Base-by-base conservation (phyloP, 2,797 vertebrate genomes). In the Alfaro cultratus region DNA sequence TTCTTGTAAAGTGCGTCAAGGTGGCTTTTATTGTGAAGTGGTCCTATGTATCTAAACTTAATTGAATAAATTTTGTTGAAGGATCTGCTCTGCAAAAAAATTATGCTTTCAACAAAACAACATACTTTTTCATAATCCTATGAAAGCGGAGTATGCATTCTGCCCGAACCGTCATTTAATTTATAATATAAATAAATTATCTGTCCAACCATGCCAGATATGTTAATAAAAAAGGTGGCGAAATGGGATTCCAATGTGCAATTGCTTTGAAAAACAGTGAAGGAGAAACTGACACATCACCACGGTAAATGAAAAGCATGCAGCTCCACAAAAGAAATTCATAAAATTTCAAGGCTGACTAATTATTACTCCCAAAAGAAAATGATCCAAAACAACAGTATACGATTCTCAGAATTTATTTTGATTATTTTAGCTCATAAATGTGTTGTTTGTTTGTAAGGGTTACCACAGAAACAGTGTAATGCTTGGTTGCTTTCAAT, bases 281-380 rank as follows among this genome's bases (percentile, higher is more conserved):
- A 88, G 82, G 67, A 72, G 36, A 83, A 91, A 83, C 80, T 82
- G 77, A 83, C 75, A 79, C 77, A 73, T 62, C 49, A 79, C 13
- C 64, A 80, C 73, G 45, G 57, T 64, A 84, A 89, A 83, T 68
- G 51, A 41, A 53, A 43, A 31, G 18, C 9, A 41, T 39, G 64
- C 2, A 68, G 15, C 13, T 4, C 26, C 67, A 68, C 67, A 6
- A 68, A 10, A 43, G 0, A 5, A 41, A 26, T 13, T 12, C 10
- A 26, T 12, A 18, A n/a, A 43, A 68, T 5, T 43, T 68, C 21
- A 26, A 41, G 39, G 67, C 21, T 13, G 6, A 64, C 60, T 43
- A 68, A 68, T 43, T 68, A 5, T 43, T n/a, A 26, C 21, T 43
- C 26, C 23, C 18, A 10, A 53, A 74, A 74, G 31, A 36, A 74